A percentile compares a stretch with the other conserved stretches of the same genome.
Conservation (phyloP, 2,888 invertebrate species). For the Spatulosminthurus flaviceps region DNA sequence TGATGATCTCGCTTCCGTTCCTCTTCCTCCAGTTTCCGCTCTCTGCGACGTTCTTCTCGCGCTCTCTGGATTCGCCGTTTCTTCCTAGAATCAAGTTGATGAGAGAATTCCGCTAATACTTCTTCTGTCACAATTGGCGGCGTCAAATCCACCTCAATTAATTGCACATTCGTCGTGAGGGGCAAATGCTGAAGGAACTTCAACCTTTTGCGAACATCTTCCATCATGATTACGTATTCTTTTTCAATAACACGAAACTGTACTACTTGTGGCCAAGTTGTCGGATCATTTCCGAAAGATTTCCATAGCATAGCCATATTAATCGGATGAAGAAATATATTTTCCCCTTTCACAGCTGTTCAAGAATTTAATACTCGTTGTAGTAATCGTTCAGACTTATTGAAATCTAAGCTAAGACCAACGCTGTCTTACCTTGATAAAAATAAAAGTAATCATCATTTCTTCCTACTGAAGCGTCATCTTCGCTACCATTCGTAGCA, state of each 20-base stretch:
- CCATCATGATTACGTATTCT: conserved; percentile 84
- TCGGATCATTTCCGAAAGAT: conserved; percentile 80
- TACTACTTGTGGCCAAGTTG: conserved; percentile 78
- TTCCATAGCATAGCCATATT: conserved; percentile 89
- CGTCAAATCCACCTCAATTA: conserved; percentile 85
- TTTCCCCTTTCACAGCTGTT: conserved; percentile 88
- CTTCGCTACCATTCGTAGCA: conserved; percentile 53
- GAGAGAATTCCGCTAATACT: conserved; percentile 72
- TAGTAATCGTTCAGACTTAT: too few species aligned
- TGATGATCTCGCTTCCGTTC: conserved; percentile 70
- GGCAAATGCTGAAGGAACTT: conserved; percentile 88
- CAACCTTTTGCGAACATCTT: conserved; percentile 79
- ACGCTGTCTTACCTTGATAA: conserved; percentile 89
- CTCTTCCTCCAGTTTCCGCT: conserved; percentile 78
- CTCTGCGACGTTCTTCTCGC: conserved; percentile 81
- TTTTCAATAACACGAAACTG: conserved; percentile 85
- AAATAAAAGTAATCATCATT: conserved; percentile 77
- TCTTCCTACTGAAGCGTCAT: conserved; percentile 49
- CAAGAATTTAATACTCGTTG: conserved; percentile 63
- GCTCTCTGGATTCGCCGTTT: conserved; percentile 76
- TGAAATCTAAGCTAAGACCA: too few species aligned
- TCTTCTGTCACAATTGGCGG: conserved; percentile 76
- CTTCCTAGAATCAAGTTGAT: conserved; percentile 78
- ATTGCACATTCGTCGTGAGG: conserved; percentile 86
- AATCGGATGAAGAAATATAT: conserved; percentile 88